Conservation (phyloP, 2,888 invertebrate genomes). For the Cancer borealis region DNA sequence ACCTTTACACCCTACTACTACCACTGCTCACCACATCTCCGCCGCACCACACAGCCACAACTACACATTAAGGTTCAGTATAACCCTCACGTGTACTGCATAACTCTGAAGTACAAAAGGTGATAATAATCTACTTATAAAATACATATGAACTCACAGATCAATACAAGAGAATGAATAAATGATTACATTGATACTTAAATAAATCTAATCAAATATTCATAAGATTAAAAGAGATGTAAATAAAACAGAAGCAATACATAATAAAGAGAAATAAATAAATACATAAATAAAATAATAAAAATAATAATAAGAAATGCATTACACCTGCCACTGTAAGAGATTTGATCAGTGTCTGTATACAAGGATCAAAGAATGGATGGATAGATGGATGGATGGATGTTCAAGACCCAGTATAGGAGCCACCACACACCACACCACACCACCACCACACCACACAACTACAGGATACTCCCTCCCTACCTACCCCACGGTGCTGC, state of each 20-base stretch:
- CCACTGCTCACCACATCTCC: not conserved
- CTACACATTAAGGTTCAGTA: not conserved
- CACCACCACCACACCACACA: not conserved
- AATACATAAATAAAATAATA: not conserved
- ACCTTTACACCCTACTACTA: not conserved
- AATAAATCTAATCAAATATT: no score
- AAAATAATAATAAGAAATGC: not conserved
- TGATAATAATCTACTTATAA: not conserved
- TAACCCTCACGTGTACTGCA: not conserved
- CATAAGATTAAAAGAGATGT: not conserved
- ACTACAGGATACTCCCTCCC: not conserved
- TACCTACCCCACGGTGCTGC: no score
- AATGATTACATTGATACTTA: not conserved
- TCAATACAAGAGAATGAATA: not conserved
- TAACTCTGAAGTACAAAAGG: not conserved
- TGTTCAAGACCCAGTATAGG: not conserved
- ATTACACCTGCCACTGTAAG: not conserved
- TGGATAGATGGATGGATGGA: constrained; percentile 9
- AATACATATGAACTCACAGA: not conserved
- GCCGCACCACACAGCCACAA: not conserved
- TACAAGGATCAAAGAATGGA: not conserved
- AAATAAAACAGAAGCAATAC: not conserved
- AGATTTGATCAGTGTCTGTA: not conserved
- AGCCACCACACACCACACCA: not conserved
- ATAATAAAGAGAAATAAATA: not conserved